Base-by-base conservation (phyloP, 2,888 invertebrate species). In the Cerceris ruficornis region DNA sequence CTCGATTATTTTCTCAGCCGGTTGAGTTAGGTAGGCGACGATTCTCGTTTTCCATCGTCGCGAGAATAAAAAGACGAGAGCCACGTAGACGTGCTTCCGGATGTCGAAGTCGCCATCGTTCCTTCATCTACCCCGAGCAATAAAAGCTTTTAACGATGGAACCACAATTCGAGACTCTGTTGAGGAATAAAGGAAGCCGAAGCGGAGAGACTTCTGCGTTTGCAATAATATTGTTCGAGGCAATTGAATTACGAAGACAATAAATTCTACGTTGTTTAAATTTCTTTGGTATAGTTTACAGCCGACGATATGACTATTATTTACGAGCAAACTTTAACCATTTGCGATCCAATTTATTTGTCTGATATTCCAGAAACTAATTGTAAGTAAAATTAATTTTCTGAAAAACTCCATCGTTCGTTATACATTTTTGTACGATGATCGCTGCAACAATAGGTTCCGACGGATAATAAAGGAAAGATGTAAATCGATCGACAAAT, bases 91-190 rank as follows among this genome's bases (percentile, higher is more conserved):
- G 72, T 65, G 71, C 60, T 85, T 82, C 78, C 78, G 81, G 70
- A 75, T 70, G 71, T 52, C 74, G 62, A 41, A 66, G 77, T 70
- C 75, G 13, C 17, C 55, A 55, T 55, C 55, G 28, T 70, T 76
- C 74, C 60, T 58, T 58, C 72, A 54, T 66, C 69, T 66, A 77
- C 64, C 69, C 28, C 72, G 52, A 77, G 74, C 85, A 85, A 88
- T 90, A 88, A 89, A 88, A 86, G 86, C 86, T 89, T 88, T 89
- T 86, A 86, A 88, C 88, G 81, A 83, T 61, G 73, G 61, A 4
- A 58, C 61, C 66, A 28, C 60, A 70, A 78, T 79, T 69, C 69
- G 71, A 61, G 58, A 28, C 58, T 14, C 54, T 55, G 58, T 50
- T 42, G 58, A 49, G 57, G 73, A 76, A 79, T 70, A 79, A 84